A percentile compares a stretch with the other conserved stretches of the same genome.
Conservation (phyloP, 1,140 invertebrate genomes). For the Calycopis cecrops region DNA sequence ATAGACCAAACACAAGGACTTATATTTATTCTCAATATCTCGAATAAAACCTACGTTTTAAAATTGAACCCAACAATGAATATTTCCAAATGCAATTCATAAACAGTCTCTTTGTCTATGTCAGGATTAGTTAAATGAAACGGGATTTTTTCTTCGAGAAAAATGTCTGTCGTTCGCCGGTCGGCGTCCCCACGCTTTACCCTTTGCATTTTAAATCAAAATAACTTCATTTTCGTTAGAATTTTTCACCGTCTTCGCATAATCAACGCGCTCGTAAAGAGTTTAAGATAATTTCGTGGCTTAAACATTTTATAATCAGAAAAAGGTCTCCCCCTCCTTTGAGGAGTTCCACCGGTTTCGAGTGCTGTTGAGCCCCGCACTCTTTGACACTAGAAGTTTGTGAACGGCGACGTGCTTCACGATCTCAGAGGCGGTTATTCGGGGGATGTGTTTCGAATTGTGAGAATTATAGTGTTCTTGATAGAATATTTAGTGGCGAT, state of each 20-base stretch:
- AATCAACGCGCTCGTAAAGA: conserved; percentile 56
- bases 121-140: conserved; percentile 58
- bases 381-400: neutral
- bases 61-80: neutral
- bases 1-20: too few species aligned
- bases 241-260: conserved; percentile 58
- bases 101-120: conserved; percentile 37
- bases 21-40: too few species aligned
- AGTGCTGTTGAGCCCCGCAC: neutral
- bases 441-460: too few species aligned
- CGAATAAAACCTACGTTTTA: too few species aligned
- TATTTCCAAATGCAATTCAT: conserved; percentile 31
- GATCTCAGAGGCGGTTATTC: too few species aligned
- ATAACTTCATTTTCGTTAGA: conserved; percentile 64
- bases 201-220: conserved; percentile 67
- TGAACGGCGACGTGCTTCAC: too few species aligned
- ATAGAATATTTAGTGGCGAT: too few species aligned
- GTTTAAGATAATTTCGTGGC: conserved; percentile 58
- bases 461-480: too few species aligned
- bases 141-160: conserved; percentile 38
- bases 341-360: conserved; percentile 31
- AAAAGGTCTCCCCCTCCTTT: conserved; percentile 43
- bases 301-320: conserved; percentile 47
- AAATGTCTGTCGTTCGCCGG: conserved; percentile 37
- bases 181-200: conserved; percentile 41